These are phyloP conservation scores for Drosophila gaucha DNA, from an alignment of 2,888 invertebrate species.

Conservation along the genomic window DNA sequence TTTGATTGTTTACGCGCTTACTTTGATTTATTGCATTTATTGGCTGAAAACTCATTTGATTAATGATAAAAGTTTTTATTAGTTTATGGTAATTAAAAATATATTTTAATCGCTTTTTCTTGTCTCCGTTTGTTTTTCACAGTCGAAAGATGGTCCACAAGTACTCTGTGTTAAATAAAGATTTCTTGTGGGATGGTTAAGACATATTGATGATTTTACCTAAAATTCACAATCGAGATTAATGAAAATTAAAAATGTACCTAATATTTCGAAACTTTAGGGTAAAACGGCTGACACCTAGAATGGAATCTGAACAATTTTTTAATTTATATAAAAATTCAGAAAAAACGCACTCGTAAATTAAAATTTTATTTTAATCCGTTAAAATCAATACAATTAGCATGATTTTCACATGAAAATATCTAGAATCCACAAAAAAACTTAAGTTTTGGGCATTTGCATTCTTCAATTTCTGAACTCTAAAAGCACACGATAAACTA, in stretches of 20 bases:
- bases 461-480: too few species aligned
- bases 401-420: too few species aligned
- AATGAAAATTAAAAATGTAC: neutral
- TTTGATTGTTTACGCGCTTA: conserved; percentile 61
- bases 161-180: neutral
- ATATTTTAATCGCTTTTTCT: conserved; percentile 46
- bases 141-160: too few species aligned
- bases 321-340: neutral
- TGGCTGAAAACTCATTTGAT: conserved; percentile 55
- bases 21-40: conserved; percentile 73
- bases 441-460: too few species aligned
- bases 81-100: conserved; percentile 71
- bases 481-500: too few species aligned
- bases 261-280: neutral
- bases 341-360: too few species aligned
- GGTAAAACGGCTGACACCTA: neutral
- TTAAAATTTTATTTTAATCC: too few species aligned
- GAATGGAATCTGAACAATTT: neutral
- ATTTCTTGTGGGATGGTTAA: too few species aligned
- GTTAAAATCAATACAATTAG: too few species aligned
- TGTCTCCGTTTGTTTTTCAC: too few species aligned
- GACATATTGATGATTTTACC: neutral
- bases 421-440: too few species aligned
- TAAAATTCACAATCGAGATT: neutral
- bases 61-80: conserved; percentile 75